Percentiles rank a stretch among this genome's conserved stretches.
phyloP scores from a whole-genome alignment of 2,888 invertebrate species.

The Elegia similella region DNA sequence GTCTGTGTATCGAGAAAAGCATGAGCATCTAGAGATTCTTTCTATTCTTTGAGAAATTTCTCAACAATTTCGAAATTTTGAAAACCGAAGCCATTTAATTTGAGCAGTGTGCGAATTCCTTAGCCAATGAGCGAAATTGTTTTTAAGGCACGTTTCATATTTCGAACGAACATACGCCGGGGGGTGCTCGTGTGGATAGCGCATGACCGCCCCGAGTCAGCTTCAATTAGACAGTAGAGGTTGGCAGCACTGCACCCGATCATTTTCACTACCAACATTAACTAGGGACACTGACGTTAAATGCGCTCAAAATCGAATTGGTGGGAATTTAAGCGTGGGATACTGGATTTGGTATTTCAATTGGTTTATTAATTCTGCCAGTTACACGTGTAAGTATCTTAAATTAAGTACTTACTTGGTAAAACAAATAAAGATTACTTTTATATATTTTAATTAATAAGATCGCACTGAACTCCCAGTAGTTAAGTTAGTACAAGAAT shows the following conservation, averaged over 20 bases:
- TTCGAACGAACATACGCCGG: constrained; percentile 21
- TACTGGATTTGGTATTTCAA: constrained; percentile 8
- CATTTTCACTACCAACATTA: constrained; percentile 27
- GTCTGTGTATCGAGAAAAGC: no score
- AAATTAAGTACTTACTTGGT: not conserved
- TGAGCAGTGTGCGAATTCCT: not conserved
- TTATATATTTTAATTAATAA: no score
- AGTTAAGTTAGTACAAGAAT: no score
- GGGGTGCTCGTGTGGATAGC: constrained; percentile 25
- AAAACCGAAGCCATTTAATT: no score
- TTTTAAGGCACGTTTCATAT: constrained; percentile 19
- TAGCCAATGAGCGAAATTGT: constrained; percentile 11
- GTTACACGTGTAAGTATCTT: not conserved
- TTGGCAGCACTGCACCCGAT: constrained; percentile 27
- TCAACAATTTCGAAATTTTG: no score
- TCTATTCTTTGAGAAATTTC: no score
- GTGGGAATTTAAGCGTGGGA: constrained; percentile 23
- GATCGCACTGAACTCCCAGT: no score
- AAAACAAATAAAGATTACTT: no score
- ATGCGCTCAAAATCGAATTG: constrained; percentile 18
- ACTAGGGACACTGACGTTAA: constrained; percentile 20
- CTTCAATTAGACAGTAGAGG: constrained; percentile 26
- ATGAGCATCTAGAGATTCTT: no score
- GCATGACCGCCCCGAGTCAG: constrained; percentile 31
- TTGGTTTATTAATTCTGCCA: not conserved